Evolutionary conservation across 2,888 invertebrate genomes (phyloP).

Genomic region (Apoda limacodes): DNA sequence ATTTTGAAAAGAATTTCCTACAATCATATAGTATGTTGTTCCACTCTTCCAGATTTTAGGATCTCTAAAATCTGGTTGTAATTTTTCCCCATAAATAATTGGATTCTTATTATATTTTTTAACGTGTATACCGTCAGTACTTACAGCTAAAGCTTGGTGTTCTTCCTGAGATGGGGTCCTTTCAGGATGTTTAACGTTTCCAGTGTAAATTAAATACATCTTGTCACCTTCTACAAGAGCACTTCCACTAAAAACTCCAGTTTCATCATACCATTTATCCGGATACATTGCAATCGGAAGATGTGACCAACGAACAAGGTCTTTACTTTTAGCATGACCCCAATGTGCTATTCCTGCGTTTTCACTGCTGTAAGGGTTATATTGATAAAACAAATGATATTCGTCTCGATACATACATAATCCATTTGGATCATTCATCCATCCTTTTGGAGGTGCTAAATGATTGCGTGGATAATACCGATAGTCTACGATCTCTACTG

Average conservation of each 20-base stretch:
- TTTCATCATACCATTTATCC: slow-evolving; percentile 20
- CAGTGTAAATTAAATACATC: slow-evolving; percentile 23
- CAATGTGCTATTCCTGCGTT: slow-evolving; percentile 32
- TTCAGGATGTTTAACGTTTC: slow-evolving; percentile 15
- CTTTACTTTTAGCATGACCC: too few relatives aligned
- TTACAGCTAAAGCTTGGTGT: slow-evolving; percentile 16
- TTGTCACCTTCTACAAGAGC: slow-evolving; percentile 25
- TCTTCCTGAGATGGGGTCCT: slow-evolving; percentile 20
- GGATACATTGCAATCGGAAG: slow-evolving; percentile 31
- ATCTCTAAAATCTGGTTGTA: slow-evolving; percentile 25
- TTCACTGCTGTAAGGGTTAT: slow-evolving; percentile 25
- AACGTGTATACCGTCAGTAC: slow-evolving; percentile 22
- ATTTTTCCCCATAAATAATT: slow-evolving; percentile 15
- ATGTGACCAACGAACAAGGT: slow-evolving; percentile 33
- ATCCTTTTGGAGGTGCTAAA: slow-evolving; percentile 22
- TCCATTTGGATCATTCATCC: slow-evolving; percentile 45
- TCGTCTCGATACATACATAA: slow-evolving; percentile 29
- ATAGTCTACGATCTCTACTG: too few relatives aligned
- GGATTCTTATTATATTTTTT: slow-evolving; percentile 20
- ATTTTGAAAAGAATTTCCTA: slow-evolving; percentile 13
- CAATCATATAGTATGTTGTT: slow-evolving; percentile 22
- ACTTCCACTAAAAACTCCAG: slow-evolving; percentile 27
- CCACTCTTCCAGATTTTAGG: slow-evolving; percentile 26
- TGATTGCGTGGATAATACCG: slow-evolving; percentile 18
- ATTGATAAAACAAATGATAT: too few relatives aligned